Conservation (phyloP, 92 coral and sea anemone genomes). For the Porites divaricata region DNA sequence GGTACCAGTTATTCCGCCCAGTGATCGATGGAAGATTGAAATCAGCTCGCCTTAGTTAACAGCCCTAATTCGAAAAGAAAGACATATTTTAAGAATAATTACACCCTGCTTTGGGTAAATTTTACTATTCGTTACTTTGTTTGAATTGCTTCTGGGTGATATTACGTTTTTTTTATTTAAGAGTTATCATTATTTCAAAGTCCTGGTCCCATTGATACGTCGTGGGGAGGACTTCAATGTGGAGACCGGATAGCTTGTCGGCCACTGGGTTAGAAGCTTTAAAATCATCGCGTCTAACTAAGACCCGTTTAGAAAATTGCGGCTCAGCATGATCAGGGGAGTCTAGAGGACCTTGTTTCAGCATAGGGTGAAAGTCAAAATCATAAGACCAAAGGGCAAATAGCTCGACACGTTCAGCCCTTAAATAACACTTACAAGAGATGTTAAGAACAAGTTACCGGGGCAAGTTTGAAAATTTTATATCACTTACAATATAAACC, state of each 20-base stretch:
- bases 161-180: neutral
- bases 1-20: slow-evolving; percentile 22
- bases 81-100: neutral
- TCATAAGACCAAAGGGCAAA: slow-evolving; percentile 35
- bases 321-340: neutral
- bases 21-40: slow-evolving; percentile 7
- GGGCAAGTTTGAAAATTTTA: neutral
- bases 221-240: neutral
- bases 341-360: neutral
- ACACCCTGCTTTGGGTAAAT: neutral
- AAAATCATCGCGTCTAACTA: neutral
- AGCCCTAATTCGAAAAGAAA: neutral
- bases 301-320: neutral
- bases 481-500: neutral
- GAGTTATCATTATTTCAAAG: neutral
- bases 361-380: slow-evolving; percentile 33
- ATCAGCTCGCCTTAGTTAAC: slow-evolving; percentile 17
- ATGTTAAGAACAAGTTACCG: neutral
- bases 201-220: neutral
- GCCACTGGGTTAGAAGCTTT: neutral
- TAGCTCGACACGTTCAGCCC: neutral
- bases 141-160: neutral
- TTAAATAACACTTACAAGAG: slow-evolving; percentile 1
- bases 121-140: neutral
- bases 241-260: neutral